These are phyloP conservation scores for Holacanthus passer DNA, from an alignment of 2,113 vertebrate species.

Conservation along the genomic window DNA sequence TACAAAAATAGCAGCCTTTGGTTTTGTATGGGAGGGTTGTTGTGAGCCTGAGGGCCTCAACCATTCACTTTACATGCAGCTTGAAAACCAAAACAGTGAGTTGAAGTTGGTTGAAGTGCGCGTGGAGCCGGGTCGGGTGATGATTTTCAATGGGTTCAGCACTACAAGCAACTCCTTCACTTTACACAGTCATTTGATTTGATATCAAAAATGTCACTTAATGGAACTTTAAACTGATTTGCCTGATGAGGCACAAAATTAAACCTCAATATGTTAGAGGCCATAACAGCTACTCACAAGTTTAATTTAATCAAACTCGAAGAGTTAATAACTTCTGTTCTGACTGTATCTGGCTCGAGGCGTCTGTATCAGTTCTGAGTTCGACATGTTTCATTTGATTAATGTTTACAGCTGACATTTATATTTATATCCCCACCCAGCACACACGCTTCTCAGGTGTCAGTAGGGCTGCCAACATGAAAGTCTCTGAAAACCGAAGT, in stretches of 20 bases:
- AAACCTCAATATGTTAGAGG: slow-evolving; percentile 17
- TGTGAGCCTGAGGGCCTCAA: background rate
- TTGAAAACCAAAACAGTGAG: background rate
- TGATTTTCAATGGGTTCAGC: slow-evolving; percentile 4
- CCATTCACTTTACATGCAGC: background rate
- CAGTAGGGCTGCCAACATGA: slow-evolving; percentile 5
- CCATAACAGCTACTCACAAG: background rate
- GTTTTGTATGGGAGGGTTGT: background rate
- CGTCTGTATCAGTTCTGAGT: background rate
- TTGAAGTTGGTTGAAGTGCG: background rate
- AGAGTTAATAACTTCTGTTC: slow-evolving; percentile 11
- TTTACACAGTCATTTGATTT: background rate
- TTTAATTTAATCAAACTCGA: slow-evolving; percentile 21
- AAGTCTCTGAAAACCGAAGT: slow-evolving; percentile 2
- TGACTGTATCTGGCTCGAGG: slow-evolving; percentile 15
- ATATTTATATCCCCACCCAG: slow-evolving; percentile 10
- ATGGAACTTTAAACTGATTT: slow-evolving; percentile 16
- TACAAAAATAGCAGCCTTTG: background rate
- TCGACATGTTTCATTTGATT: slow-evolving; percentile 22
- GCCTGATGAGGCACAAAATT: slow-evolving; percentile 25
- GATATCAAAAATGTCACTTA: background rate
- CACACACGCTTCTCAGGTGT: slow-evolving; percentile 14
- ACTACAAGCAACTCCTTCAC: background rate
- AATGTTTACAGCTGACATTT: slow-evolving; percentile 34
- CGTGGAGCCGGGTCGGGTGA: background rate